A percentile compares a stretch with the other conserved stretches of the same genome.
phyloP scores from a whole-genome alignment of 2,888 invertebrate genomes.

The Phymatocera aterrima region DNA sequence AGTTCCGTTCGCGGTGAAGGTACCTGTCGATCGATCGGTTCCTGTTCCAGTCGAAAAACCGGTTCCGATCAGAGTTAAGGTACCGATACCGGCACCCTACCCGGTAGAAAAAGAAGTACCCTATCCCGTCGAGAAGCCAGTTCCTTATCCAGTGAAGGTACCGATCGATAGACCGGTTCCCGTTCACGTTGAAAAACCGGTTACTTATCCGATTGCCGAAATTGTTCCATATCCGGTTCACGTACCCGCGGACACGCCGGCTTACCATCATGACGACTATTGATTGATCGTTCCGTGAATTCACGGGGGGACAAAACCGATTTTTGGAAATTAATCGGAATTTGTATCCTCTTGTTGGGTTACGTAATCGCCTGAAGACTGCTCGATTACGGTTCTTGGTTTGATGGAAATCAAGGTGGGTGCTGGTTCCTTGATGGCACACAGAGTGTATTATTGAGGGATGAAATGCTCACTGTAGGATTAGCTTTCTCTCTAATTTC shows the following conservation, averaged over 20 bases:
- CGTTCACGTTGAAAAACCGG: constrained; percentile 66
- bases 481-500: no score
- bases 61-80: constrained; percentile 80
- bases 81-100: constrained; percentile 83
- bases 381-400: background rate
- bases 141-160: constrained; percentile 84
- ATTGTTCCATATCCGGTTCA: constrained; percentile 80
- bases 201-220: constrained; percentile 59
- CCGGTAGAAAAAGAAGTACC: constrained; percentile 86
- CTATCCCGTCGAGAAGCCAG: constrained; percentile 83
- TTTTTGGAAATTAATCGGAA: no score
- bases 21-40: constrained; percentile 75
- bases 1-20: constrained; percentile 81
- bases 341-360: background rate
- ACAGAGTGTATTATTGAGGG: no score
- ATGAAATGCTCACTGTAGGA: no score
- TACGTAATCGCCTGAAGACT: background rate
- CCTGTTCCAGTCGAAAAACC: constrained; percentile 85
- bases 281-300: background rate
- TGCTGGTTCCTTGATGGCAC: no score
- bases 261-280: constrained; percentile 73
- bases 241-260: constrained; percentile 80
- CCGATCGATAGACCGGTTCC: constrained; percentile 73
- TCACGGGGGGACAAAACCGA: no score
- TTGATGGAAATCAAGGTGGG: no score